A percentile compares a stretch with the other conserved stretches of the same genome.
These are phyloP conservation scores for Anticlea derivata DNA, from an alignment of 2,888 invertebrate genomes.

Conservation along the genomic window DNA sequence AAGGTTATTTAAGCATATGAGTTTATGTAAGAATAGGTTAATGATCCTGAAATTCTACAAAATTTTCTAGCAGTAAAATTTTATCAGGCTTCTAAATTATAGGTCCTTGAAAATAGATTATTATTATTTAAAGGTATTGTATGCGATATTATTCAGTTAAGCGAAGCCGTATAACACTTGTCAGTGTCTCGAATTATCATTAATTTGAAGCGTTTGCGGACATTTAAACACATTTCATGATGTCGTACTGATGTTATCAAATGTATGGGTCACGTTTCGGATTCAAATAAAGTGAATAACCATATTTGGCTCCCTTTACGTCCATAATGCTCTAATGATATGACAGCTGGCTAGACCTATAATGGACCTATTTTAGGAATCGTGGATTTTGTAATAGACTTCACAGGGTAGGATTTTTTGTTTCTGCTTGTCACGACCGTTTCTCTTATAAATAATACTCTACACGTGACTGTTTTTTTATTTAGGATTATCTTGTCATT, in stretches of 20 bases:
- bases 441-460: neutral
- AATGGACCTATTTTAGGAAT: constrained; percentile 28
- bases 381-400: constrained; percentile 28
- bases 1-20: no score
- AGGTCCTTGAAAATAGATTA: no score
- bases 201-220: constrained; percentile 21
- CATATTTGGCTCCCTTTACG: constrained; percentile 39
- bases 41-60: no score
- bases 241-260: constrained; percentile 36
- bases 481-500: no score
- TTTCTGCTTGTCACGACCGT: constrained; percentile 7
- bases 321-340: constrained; percentile 38
- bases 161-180: constrained; percentile 9
- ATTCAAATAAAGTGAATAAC: constrained; percentile 45
- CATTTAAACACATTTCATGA: constrained; percentile 28
- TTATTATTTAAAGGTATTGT: no score
- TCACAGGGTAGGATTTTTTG: neutral
- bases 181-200: constrained; percentile 21
- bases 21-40: no score
- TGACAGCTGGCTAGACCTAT: constrained; percentile 34
- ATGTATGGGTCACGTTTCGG: constrained; percentile 46
- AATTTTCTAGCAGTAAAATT: no score
- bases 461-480: neutral
- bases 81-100: no score
- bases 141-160: constrained; percentile 5